Conservation (phyloP, 2,113 vertebrate species). For the Apodemus sylvaticus region DNA sequence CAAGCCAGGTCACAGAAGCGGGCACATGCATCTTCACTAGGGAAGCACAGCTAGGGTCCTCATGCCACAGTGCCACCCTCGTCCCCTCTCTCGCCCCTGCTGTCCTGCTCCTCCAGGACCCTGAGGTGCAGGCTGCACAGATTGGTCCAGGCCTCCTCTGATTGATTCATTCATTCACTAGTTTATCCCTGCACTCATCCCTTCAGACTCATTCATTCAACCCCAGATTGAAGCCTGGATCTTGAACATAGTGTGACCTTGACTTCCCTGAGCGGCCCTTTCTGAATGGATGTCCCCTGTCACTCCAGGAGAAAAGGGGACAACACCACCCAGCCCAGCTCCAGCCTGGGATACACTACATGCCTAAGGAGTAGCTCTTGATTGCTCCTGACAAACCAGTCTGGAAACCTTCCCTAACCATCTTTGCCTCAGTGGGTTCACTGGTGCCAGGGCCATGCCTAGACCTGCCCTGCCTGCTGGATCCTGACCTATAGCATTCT, state of each 20-base stretch:
- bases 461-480: not conserved
- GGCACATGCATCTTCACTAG: not conserved
- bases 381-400: not conserved
- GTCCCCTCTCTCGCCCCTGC: not conserved
- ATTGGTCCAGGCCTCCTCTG: not conserved
- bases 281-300: not conserved
- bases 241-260: not conserved
- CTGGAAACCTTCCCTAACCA: not conserved
- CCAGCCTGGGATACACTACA: accelerated
- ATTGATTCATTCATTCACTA: no score
- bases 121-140: not conserved
- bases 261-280: not conserved
- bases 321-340: not conserved
- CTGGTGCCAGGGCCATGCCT: not conserved
- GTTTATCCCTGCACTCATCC: no score
- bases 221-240: not conserved
- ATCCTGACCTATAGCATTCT: accelerated
- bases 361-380: no score
- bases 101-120: not conserved
- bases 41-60: not conserved
- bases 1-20: accelerated
- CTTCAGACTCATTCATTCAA: no score
- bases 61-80: accelerated
- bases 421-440: not conserved
- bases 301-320: not conserved